phyloP scores from a whole-genome alignment of 2,113 vertebrate genomes.

The Prunella himalayana region DNA sequence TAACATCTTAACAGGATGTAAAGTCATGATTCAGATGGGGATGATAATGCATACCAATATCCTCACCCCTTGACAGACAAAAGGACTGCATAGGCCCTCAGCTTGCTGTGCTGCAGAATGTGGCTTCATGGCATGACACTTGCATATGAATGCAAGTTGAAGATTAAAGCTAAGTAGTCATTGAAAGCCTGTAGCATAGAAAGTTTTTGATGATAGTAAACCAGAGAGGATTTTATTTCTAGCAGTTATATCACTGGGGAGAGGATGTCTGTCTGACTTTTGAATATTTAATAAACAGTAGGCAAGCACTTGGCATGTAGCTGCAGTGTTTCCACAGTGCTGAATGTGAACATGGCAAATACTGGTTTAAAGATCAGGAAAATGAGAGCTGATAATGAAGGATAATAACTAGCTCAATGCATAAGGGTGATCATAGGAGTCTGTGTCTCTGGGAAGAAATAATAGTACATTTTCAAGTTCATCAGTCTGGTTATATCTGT shows the following conservation, averaged over 20 bases:
- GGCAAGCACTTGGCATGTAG: not conserved
- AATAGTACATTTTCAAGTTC: slow-evolving; percentile 20
- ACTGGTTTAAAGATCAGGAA: not conserved
- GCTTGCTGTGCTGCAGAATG: not conserved
- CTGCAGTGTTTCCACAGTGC: not conserved
- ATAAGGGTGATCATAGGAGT: not conserved
- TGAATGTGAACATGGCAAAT: not conserved
- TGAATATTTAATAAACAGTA: not conserved
- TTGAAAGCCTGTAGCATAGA: slow-evolving; percentile 1
- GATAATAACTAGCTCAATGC: not conserved
- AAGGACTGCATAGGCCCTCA: slow-evolving; percentile 12
- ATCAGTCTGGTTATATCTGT: not conserved
- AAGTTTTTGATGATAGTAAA: slow-evolving; percentile 27
- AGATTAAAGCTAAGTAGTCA: slow-evolving; percentile 59
- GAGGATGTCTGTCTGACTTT: not conserved
- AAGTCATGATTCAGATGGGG: slow-evolving; percentile 68
- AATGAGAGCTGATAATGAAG: not conserved
- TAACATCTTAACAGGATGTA: slow-evolving; percentile 76
- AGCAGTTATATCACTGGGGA: not conserved
- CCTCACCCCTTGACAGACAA: slow-evolving; percentile 28
- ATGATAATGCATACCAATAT: slow-evolving; percentile 45
- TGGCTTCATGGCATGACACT: slow-evolving; percentile 8
- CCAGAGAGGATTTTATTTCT: slow-evolving; percentile 42
- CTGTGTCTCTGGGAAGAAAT: not conserved
- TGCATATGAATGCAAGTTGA: slow-evolving; percentile 11